Conservation (phyloP, 2,797 vertebrate genomes). For the Petrocephalus schoutedeni region DNA sequence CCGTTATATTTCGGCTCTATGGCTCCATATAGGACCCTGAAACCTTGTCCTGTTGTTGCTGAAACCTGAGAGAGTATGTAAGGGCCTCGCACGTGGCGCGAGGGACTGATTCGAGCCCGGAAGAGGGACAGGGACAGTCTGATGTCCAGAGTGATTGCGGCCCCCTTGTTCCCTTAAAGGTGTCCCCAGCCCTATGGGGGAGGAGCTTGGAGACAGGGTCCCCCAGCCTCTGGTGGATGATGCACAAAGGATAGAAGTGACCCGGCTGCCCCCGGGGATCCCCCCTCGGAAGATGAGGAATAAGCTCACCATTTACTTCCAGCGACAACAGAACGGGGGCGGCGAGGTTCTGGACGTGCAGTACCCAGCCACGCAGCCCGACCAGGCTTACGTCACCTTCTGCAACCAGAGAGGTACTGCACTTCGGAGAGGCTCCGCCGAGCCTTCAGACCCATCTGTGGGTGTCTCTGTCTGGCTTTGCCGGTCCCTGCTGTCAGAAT, state of each 20-base stretch:
- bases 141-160: background rate
- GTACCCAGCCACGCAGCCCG: constrained; percentile 37
- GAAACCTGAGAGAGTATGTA: background rate
- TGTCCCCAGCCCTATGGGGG: constrained; percentile 15
- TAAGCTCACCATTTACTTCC: constrained; percentile 51
- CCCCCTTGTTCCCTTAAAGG: constrained; percentile 26
- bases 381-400: constrained; percentile 45
- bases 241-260: constrained; percentile 39
- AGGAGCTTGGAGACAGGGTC: background rate
- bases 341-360: constrained; percentile 44
- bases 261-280: constrained; percentile 35
- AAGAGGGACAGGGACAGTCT: background rate
- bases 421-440: background rate
- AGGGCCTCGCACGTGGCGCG: background rate
- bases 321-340: constrained; percentile 42
- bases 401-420: constrained; percentile 38
- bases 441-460: background rate
- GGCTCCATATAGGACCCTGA: background rate
- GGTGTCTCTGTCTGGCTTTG: background rate
- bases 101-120: background rate
- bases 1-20: background rate
- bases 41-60: background rate
- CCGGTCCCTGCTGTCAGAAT: background rate
- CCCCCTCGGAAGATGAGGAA: constrained; percentile 43
- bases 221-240: constrained; percentile 20